These are phyloP conservation scores for Oscarella lobularis DNA, from an alignment of 37 sponge, comb jelly and placozoan species.

Conservation along the genomic window DNA sequence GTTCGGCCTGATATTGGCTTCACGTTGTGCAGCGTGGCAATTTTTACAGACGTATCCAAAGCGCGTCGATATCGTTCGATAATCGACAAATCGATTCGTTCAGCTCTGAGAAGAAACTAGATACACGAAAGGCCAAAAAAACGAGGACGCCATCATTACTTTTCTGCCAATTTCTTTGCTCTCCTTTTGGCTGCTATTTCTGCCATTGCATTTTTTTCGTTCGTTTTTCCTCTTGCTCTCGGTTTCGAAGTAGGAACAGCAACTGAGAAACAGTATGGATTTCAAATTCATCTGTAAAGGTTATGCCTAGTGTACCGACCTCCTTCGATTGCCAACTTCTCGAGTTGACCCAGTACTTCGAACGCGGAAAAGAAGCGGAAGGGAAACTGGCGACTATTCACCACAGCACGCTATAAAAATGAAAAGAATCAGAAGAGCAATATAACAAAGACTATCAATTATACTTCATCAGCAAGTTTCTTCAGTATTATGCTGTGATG, in stretches of 20 bases:
- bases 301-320: background rate
- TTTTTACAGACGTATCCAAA: conserved; percentile 81
- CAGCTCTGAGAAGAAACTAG: background rate
- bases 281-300: too few species aligned
- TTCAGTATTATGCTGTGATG: conserved; percentile 73
- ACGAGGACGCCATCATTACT: background rate
- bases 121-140: background rate
- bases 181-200: too few species aligned
- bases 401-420: conserved; percentile 52
- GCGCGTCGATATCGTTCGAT: conserved; percentile 58
- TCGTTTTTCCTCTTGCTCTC: too few species aligned
- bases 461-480: conserved; percentile 65
- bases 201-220: too few species aligned
- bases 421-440: background rate
- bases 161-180: too few species aligned
- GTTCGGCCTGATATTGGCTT: conserved; percentile 87
- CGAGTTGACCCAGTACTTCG: conserved; percentile 69
- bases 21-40: conserved; percentile 90
- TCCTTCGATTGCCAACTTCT: conserved; percentile 39
- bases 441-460: background rate
- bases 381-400: conserved; percentile 92
- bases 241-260: too few species aligned
- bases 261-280: too few species aligned
- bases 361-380: conserved; percentile 97
- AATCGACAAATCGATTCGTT: background rate